Evolutionary conservation across 2,113 vertebrate species (phyloP), one percentile per base, ranked within the genome.

Genomic region (Urocolius indicus): DNA sequence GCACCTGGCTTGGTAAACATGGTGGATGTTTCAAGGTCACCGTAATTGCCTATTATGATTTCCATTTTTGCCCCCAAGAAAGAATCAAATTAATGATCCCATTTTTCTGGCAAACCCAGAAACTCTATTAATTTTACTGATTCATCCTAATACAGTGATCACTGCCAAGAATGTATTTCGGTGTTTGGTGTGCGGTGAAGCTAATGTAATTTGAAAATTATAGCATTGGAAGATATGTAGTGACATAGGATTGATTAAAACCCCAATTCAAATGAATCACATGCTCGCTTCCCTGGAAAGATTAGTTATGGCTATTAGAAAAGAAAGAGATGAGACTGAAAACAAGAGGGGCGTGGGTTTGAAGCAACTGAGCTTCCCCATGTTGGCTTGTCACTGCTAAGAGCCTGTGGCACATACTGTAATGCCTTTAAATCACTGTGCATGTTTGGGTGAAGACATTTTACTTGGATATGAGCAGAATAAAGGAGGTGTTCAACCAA

Each of bases 181-280:
- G 80, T 75, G 72, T 96, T 94, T 96, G 80, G 95, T 87, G 86
- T 71, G 78, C 30, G 1, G 84, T 49, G 77, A 95, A 95, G 92
- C 92, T 77, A 93, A 97, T 84, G 89, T 95, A 96, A 97, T 95
- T 96, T 91, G 93, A 97, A 97, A 97, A 97, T 96, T 96, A 74
- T 92, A 97, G 94, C 89, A 89, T 9, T 94, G 93, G 77, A 85
- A 86, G 87, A 68, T 67, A 81, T 29, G 87, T 72, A 89, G 89
- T 92, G 96, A 95, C 93, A 95, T 13, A 91, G 89, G 92, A 97
- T 92, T 97, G 97, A 98, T 97, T 97, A 97, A 96, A 96, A 96
- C 92, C 1, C 10, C 91, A 88, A 96, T 89, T 96, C 85, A 66
- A 93, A 83, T 92, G 80, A 96, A 94, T 96, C 93, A 95, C 92